These are phyloP conservation scores for Anorthoa munda DNA, from an alignment of 2,888 invertebrate species.

Conservation along the genomic window DNA sequence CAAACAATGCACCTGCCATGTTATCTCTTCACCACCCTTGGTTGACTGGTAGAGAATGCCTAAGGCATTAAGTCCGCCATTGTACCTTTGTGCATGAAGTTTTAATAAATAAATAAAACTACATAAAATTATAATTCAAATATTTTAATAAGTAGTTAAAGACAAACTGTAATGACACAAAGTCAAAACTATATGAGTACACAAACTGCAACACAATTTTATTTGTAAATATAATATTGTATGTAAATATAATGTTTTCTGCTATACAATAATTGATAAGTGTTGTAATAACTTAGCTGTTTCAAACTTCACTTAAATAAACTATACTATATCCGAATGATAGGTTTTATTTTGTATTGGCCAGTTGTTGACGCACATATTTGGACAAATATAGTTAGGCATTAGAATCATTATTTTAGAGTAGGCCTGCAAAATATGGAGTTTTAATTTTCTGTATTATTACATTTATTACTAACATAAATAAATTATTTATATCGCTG, in stretches of 20 bases:
- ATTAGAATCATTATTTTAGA: slow-evolving; percentile 17
- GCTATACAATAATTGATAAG: slow-evolving; percentile 7
- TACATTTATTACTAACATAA: slow-evolving; percentile 1
- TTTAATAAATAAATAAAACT: no score
- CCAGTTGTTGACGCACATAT: neutral
- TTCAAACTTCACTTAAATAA: neutral
- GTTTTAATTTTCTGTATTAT: neutral
- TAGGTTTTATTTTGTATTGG: neutral
- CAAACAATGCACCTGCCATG: no score
- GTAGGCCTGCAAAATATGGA: slow-evolving; percentile 42
- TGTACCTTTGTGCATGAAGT: no score
- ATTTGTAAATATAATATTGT: slow-evolving; percentile 31
- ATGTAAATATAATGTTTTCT: slow-evolving; percentile 26
- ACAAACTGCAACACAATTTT: slow-evolving; percentile 48
- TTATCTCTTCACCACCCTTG: no score
- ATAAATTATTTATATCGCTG: slow-evolving; percentile 11
- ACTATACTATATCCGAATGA: neutral
- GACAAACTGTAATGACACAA: slow-evolving; percentile 63
- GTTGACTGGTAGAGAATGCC: no score
- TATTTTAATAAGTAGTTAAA: slow-evolving; percentile 66
- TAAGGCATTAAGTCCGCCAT: no score
- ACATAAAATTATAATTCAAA: slow-evolving; percentile 57
- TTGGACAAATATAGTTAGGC: neutral
- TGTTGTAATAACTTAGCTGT: slow-evolving; percentile 3
- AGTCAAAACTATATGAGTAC: slow-evolving; percentile 56